phyloP scores from a whole-genome alignment of 2,888 invertebrate species.

The Yponomeuta cagnagella region DNA sequence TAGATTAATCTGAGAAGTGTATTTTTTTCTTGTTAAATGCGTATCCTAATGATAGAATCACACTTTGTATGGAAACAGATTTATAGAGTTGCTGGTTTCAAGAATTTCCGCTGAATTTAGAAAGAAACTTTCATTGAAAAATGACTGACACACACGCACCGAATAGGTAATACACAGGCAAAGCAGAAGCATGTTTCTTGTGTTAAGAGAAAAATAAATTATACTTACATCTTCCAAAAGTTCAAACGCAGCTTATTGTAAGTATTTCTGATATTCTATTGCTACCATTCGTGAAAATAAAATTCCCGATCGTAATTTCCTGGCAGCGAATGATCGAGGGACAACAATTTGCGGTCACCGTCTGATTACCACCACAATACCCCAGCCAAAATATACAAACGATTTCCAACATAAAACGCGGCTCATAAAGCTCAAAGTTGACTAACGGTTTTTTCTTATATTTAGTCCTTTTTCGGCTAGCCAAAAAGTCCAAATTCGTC shows the following conservation, averaged over 20 bases:
- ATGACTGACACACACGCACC: too few species aligned
- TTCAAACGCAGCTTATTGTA: background rate
- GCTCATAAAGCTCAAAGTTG: slow-evolving; percentile 26
- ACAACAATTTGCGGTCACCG: slow-evolving; percentile 75
- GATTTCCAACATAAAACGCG: slow-evolving; percentile 22
- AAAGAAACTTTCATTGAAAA: too few species aligned
- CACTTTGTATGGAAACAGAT: too few species aligned
- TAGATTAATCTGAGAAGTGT: too few species aligned
- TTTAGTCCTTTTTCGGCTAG: slow-evolving; percentile 34
- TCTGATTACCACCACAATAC: slow-evolving; percentile 67
- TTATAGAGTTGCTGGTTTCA: too few species aligned
- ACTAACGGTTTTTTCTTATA: slow-evolving; percentile 21
- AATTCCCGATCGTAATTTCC: slow-evolving; percentile 64
- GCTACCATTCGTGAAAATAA: slow-evolving; percentile 6
- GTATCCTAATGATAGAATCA: too few species aligned
- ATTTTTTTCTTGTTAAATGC: too few species aligned
- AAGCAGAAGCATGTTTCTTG: too few species aligned
- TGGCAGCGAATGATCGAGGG: slow-evolving; percentile 71
- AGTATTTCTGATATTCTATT: background rate
- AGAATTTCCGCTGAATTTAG: too few species aligned
- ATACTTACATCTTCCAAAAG: background rate
- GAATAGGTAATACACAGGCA: too few species aligned
- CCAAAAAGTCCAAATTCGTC: slow-evolving; percentile 68
- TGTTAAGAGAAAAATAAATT: background rate
- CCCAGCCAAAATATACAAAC: slow-evolving; percentile 45